Conservation (phyloP, 2,797 vertebrate species). For the Mareca strepera region DNA sequence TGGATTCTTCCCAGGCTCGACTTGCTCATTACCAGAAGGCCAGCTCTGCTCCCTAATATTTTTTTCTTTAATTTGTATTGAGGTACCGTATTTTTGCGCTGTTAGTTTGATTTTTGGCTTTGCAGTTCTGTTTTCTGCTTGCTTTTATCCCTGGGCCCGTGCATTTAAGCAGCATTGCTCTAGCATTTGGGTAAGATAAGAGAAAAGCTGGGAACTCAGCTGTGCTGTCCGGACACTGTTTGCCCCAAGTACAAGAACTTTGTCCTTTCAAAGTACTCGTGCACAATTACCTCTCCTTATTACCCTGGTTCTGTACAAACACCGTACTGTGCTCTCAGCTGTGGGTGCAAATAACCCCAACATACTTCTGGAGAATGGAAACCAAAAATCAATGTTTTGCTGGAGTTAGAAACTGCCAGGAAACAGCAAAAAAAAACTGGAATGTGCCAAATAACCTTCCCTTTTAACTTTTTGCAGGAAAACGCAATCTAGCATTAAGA, state of each 20-base stretch:
- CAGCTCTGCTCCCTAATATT: not conserved
- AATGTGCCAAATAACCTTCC: not conserved
- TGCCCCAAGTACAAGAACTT: not conserved
- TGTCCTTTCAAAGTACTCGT: not conserved
- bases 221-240: fast-evolving
- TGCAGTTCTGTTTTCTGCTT: not conserved
- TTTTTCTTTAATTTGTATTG: not conserved
- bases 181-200: fast-evolving
- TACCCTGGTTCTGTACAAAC: not conserved
- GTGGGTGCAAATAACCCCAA: not conserved
- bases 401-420: not conserved
- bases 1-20: fast-evolving
- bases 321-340: not conserved
- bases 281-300: not conserved
- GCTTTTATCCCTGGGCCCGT: not conserved
- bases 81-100: not conserved
- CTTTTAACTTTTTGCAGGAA: not conserved
- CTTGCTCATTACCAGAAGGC: not conserved
- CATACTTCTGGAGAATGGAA: not conserved
- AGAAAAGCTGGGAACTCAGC: not conserved
- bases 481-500: not conserved
- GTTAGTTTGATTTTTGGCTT: not conserved
- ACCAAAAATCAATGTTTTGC: not conserved
- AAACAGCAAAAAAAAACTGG: not conserved
- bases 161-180: fast-evolving